Base-by-base conservation (phyloP, 2,797 vertebrate species). In the Parauchenoglanis ngamensis region DNA sequence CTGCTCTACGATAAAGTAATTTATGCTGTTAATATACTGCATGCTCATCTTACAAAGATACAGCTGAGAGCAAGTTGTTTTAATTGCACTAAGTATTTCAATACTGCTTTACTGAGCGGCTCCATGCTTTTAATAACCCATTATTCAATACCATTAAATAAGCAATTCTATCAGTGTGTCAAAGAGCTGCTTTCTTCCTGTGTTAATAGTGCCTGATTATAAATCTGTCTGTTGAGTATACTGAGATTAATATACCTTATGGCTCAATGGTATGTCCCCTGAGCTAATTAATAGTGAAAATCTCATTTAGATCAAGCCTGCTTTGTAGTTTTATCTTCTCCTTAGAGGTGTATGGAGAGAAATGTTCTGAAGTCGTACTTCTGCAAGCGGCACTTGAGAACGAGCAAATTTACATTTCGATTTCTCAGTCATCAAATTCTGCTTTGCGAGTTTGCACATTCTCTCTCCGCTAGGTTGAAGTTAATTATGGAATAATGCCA, bases 381-480 rank as follows among this genome's bases (percentile, higher is more conserved):
- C 87, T 77, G 67, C 81, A 87, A 78, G 52, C 28, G 4, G 28
- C 31, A 4, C 31, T 57, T 21, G 0, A 52, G 54, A 88, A 85
- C 82, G 85, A 89, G 59, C 67, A 88, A 86, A 94, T 93, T 92
- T 93, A 91, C 91, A 93, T 92, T 93, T 92, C 67, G 90, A 84
- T 94, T 91, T 90, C 70, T 83, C 90, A 90, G 89, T 80, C 73
- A 89, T 86, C 92, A 92, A 92, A 90, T 92, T 90, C 83, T 84
- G 57, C 21, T 40, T 86, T 88, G 84, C 73, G 85, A 84, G 79
- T 91, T 88, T 57, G 15, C 82, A 57, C 85, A 80, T 72, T 80
- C 83, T 92, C 88, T 63, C 89, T 86, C 76, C 21, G 88, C 77
- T 57, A 86, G 46, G 57, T 35, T 90, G 72, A 46, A 87, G 86